Base-by-base conservation (phyloP, 2,797 vertebrate genomes). In the Poecilia wingei region DNA sequence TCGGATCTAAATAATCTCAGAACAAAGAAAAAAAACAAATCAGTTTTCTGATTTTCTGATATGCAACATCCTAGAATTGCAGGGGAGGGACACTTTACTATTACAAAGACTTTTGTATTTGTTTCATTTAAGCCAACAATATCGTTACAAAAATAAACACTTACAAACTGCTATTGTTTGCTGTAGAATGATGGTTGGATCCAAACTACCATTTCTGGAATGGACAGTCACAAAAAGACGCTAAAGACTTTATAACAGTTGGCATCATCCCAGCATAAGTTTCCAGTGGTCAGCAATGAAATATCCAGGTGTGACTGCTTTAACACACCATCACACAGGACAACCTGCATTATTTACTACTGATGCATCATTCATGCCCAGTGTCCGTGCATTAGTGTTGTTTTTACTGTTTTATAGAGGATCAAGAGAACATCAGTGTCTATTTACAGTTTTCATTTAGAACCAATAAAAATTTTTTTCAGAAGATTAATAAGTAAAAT, bases 291-390 rank as follows among this genome's bases (percentile, higher is more conserved):
- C 79, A 82, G 79, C 75, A 86, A 80, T 86, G 81, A 93, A 89
- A 89, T 85, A 86, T 92, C 90, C 72, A 82, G 71, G 33, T 82
- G 51, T 83, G 87, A 84, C 88, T 89, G 84, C 88, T 86, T 82
- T 76, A 77, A 79, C 74, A 87, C 83, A 73, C 74, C 75, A 75
- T 85, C 78, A 80, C 78, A 82, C 79, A 83, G 91, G 82, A 83
- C 81, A 80, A 76, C 76, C 85, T 92, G 82, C 87, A 94, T 93
- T 92, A 94, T 92, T 93, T 81, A 93, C 84, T 41, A 36, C 87
- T 87, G 85, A 91, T 92, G 76, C 89, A 92, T 94, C 90, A 91
- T 93, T 93, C 81, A 92, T 93, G 76, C 73, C 76, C 73, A 6
- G 51, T 74, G 64, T 70, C 59, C 83, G 76, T 79, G 70, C 61